These are phyloP conservation scores for Pachliopta kotzebuea DNA, from an alignment of 2,888 invertebrate genomes.

Conservation along the genomic window DNA sequence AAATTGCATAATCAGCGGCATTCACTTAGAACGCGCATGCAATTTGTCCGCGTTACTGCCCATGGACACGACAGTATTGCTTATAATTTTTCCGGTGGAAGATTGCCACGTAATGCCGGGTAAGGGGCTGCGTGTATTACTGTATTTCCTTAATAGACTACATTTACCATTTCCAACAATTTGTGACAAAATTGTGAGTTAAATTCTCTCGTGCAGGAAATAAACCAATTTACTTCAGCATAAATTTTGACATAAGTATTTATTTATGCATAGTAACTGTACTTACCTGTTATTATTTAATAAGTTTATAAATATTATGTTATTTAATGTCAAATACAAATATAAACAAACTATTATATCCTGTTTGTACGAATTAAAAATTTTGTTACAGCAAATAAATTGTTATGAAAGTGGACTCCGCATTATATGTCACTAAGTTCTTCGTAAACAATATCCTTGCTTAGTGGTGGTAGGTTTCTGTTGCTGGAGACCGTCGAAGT, in stretches of 20 bases:
- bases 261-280: slow-evolving; percentile 19
- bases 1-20: slow-evolving; percentile 25
- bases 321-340: neutral
- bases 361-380: too few species aligned
- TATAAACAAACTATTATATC: too few species aligned
- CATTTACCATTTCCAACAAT: slow-evolving; percentile 78
- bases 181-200: slow-evolving; percentile 76
- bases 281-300: slow-evolving; percentile 3
- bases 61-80: slow-evolving; percentile 72
- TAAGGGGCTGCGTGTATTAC: slow-evolving; percentile 75
- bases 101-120: slow-evolving; percentile 77
- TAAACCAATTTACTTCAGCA: slow-evolving; percentile 74
- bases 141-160: slow-evolving; percentile 80
- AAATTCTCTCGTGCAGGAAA: slow-evolving; percentile 78
- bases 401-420: too few species aligned
- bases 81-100: slow-evolving; percentile 75
- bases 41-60: slow-evolving; percentile 60
- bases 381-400: too few species aligned
- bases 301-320: neutral
- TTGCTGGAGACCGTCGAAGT: too few species aligned
- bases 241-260: slow-evolving; percentile 26
- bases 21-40: slow-evolving; percentile 30
- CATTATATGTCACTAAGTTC: too few species aligned
- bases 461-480: too few species aligned
- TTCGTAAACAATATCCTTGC: too few species aligned